A percentile compares a stretch with the other conserved stretches of the same genome.
Evolutionary conservation across 2,797 vertebrate species (phyloP).

Genomic region (Coilia nasus): DNA sequence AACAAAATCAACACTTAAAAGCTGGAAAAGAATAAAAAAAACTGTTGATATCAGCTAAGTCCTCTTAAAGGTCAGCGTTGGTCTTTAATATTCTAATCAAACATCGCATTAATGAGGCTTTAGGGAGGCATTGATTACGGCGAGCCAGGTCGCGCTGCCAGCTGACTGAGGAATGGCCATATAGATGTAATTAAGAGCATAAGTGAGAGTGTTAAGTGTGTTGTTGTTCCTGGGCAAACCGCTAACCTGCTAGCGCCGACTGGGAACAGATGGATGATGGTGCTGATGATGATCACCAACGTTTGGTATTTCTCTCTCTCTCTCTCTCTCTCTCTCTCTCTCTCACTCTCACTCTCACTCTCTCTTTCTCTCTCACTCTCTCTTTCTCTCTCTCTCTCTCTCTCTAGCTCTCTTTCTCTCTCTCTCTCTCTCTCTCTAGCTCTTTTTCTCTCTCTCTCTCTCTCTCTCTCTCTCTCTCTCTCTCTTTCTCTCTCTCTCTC

Average conservation of each 20-base stretch:
- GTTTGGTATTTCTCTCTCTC: background rate
- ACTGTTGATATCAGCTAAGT: background rate
- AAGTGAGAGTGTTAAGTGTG: background rate
- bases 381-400: no score
- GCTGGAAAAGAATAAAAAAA: background rate
- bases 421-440: no score
- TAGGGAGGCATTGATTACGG: background rate
- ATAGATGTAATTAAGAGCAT: background rate
- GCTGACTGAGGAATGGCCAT: background rate
- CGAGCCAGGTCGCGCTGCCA: background rate
- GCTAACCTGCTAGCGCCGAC: background rate
- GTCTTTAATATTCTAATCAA: background rate
- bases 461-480: no score
- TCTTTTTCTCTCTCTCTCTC: no score
- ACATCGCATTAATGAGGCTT: background rate
- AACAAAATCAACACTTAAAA: slow-evolving; percentile 49
- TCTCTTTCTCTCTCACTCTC: no score
- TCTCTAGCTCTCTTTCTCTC: no score
- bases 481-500: no score
- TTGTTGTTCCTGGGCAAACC: background rate
- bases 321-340: no score
- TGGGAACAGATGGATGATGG: slow-evolving; percentile 12
- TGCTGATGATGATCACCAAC: slow-evolving; percentile 5
- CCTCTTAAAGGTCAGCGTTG: background rate
- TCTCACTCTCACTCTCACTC: no score